Evolutionary conservation across 2,888 invertebrate species (phyloP), one percentile per base, ranked within the genome.

Genomic region (Suillia variegata): DNA sequence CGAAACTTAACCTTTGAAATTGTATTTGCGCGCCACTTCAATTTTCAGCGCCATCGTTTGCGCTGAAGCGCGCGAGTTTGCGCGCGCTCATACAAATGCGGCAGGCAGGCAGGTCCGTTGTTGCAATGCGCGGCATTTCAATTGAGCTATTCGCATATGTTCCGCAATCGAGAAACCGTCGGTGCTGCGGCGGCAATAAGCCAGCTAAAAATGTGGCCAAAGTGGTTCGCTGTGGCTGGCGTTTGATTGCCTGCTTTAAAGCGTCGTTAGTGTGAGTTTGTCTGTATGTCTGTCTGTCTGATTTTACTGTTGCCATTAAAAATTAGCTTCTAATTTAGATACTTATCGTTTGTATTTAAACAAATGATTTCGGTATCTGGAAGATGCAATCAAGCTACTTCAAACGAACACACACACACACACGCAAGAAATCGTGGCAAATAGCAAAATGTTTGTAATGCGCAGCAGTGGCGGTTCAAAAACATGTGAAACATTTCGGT

Each of bases 271-370:
- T 22, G 18, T 50, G 24, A 13, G 34, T 31, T 26, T 49, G 22
- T 22, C 6, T 20, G 22, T 15, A 13, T 38, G 6, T 38, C 12
- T 8, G 34, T 31, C 18, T 49, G 22, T 22, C 6, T 20, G 22
- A 12, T 4, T 38, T 38, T 38, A 52, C 34, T 55, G 59, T 53
- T 60, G 56, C 49, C 51, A 54, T 62, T 63, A 61, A 64, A 72
- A 72, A 75, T 74, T 68, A 73, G 70, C 70, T 66, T 68, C 68
- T 71, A 70, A 71, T 76, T 74, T 73, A 65, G 67, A 63, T 61
- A 66, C 63, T 72, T 76, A 76, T 74, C 75, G 53, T 15, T 31
- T 38, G 50, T 21, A 56, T 56, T 60, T 51, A 45, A 45, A 45
- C 45, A 45, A 20, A 45, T 20, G 45, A 45, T 45, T 45, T 20